Evolutionary conservation across 2,888 invertebrate genomes (phyloP).

Genomic region (Drosophila subquinaria): DNA sequence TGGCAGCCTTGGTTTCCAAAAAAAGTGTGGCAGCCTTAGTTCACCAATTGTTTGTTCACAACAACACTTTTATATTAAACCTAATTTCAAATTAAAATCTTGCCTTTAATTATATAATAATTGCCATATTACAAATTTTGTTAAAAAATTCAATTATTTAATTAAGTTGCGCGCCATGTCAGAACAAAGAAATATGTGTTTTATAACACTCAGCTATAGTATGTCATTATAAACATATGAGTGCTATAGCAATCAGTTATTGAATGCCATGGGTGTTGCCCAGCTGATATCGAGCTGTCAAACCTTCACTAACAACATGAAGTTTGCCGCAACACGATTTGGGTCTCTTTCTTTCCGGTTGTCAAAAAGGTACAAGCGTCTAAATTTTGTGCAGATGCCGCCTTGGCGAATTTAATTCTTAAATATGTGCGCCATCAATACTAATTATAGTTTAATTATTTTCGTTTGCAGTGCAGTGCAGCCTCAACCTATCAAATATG

Average conservation of each 20-base stretch:
- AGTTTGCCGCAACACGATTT: conserved; percentile 41
- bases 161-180: too few species aligned
- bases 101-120: too few species aligned
- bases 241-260: conserved; percentile 14
- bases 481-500: conserved; percentile 87
- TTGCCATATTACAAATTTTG: too few species aligned
- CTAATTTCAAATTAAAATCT: too few species aligned
- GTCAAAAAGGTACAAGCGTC: conserved; percentile 84
- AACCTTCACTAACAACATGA: conserved; percentile 40
- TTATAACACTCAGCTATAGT: neutral
- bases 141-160: too few species aligned
- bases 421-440: conserved; percentile 73
- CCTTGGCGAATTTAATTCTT: conserved; percentile 57
- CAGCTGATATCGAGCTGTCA: conserved; percentile 34
- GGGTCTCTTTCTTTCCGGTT: conserved; percentile 85
- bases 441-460: conserved; percentile 58
- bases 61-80: too few species aligned
- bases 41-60: too few species aligned
- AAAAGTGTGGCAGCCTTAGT: too few species aligned
- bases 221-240: neutral
- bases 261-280: neutral
- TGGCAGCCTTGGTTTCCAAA: too few species aligned
- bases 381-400: conserved; percentile 49
- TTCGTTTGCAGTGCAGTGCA: conserved; percentile 82
- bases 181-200: too few species aligned